These are phyloP conservation scores for Dasysyrphus albostriatus DNA, from an alignment of 2,888 invertebrate genomes.

Conservation along the genomic window DNA sequence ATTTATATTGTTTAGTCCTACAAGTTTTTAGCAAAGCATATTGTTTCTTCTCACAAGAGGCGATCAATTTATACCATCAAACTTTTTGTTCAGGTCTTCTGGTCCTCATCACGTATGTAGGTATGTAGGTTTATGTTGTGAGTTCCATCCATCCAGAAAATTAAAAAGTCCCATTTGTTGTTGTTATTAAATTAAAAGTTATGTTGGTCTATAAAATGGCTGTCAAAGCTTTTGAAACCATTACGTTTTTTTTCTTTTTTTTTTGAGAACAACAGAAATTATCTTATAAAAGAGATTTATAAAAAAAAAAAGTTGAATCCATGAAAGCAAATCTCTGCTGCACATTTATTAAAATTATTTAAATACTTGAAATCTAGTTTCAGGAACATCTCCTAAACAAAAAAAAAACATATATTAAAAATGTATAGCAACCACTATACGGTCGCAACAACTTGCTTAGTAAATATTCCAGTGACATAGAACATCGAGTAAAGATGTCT, in stretches of 20 bases:
- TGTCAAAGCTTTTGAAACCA: slow-evolving; percentile 1
- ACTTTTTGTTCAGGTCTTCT: too few relatives aligned
- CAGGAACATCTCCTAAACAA: not conserved
- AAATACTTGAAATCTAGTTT: slow-evolving; percentile 20
- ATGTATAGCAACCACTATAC: too few relatives aligned
- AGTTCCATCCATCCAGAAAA: not conserved
- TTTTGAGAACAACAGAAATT: slow-evolving; percentile 1
- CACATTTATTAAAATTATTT: slow-evolving; percentile 30
- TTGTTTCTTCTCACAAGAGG: too few relatives aligned
- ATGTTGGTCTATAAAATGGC: not conserved
- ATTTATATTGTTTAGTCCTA: too few relatives aligned
- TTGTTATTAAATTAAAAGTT: slow-evolving; percentile 15
- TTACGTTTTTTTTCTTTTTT: not conserved
- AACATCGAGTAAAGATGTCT: too few relatives aligned
- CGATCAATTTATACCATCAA: too few relatives aligned
- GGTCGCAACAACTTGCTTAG: not conserved
- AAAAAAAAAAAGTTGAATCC: not conserved
- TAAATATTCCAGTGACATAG: too few relatives aligned
- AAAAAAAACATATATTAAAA: not conserved
- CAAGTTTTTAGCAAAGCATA: too few relatives aligned
- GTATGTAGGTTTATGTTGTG: not conserved
- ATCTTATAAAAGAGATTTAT: slow-evolving; percentile 1
- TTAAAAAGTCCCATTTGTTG: not conserved
- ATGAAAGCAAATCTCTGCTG: slow-evolving; percentile 11
- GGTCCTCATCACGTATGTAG: too few relatives aligned